These are phyloP conservation scores for Acrossocheilus fasciatus DNA, from an alignment of 2,797 vertebrate genomes.

Conservation along the genomic window DNA sequence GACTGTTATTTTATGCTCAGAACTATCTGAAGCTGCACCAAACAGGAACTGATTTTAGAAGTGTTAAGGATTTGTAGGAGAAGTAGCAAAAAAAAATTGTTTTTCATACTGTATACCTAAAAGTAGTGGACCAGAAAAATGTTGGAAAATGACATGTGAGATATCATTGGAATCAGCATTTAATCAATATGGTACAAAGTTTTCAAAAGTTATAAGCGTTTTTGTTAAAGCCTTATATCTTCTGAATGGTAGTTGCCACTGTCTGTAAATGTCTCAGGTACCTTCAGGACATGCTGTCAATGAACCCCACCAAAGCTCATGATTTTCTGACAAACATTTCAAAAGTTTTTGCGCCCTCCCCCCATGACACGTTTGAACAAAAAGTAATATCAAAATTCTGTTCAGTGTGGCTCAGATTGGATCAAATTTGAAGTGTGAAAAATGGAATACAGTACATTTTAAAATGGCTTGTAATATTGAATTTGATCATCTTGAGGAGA, in stretches of 20 bases:
- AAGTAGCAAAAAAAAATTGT: background rate
- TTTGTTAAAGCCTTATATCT: background rate
- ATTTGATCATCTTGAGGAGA: background rate
- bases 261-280: background rate
- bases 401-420: no score
- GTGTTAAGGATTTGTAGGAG: background rate
- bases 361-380: no score
- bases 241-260: background rate
- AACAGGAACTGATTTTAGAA: background rate
- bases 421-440: no score
- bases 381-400: no score
- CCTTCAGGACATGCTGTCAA: background rate
- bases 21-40: background rate
- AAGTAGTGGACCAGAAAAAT: background rate
- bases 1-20: background rate
- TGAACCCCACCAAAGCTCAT: background rate
- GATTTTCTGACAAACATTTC: background rate
- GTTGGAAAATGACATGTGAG: background rate
- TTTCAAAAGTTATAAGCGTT: background rate
- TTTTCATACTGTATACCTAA: background rate
- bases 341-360: background rate
- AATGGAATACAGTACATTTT: no score
- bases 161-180: background rate
- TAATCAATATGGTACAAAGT: no score
- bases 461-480: background rate